A percentile compares a stretch with the other conserved stretches of the same genome.
Evolutionary conservation across 35 echinoderm and acorn worm genomes (phyloP).

Genomic region (Ophioderma brevispina): DNA sequence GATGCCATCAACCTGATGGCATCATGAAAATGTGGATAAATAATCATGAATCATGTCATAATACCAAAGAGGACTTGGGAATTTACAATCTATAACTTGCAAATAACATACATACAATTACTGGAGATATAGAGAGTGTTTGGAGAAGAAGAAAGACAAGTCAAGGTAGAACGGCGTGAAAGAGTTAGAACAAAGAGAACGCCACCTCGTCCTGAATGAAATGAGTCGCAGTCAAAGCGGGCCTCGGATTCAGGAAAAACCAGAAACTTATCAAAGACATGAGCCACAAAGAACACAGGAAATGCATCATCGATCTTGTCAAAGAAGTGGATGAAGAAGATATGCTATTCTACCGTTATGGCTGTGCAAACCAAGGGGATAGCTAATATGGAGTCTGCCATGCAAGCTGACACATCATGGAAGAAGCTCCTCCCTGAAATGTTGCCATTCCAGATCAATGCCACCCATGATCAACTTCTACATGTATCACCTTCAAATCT

Average conservation of each 20-base stretch:
- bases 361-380: slow-evolving; percentile 19
- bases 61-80: background rate
- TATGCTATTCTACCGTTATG: background rate
- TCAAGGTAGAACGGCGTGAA: too few species aligned
- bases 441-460: background rate
- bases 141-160: too few species aligned
- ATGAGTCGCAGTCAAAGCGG: background rate
- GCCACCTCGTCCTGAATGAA: too few species aligned
- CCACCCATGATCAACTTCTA: slow-evolving; percentile 2
- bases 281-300: too few species aligned
- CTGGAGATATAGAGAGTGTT: too few species aligned
- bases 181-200: too few species aligned
- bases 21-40: background rate
- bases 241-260: too few species aligned
- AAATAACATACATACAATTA: background rate
- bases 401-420: too few species aligned
- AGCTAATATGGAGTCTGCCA: slow-evolving; percentile 9
- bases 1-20: background rate
- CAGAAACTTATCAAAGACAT: too few species aligned
- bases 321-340: too few species aligned
- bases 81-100: background rate
- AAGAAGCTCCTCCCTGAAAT: background rate
- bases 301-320: too few species aligned
- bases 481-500: slow-evolving; percentile 19
- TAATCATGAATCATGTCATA: background rate